Evolutionary conservation across 2,113 vertebrate genomes (phyloP), one percentile per base, ranked within the genome.

Genomic region (Amblyopsis rosae): DNA sequence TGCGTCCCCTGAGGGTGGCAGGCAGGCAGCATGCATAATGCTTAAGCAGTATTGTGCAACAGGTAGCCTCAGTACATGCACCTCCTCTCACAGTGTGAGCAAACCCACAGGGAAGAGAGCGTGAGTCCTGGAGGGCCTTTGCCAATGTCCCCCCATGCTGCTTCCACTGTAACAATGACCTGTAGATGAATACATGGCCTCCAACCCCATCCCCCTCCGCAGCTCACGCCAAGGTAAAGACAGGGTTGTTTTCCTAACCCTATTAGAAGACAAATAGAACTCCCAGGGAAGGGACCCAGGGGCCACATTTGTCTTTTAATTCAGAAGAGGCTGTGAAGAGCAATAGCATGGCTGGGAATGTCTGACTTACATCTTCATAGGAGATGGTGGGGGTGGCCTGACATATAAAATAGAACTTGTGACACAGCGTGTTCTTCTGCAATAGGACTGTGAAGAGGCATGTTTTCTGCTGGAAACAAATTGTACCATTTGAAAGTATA

Each of bases 21-120:
- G 83, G 84, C 77, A 80, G 72, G 70, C 83, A 79, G 81, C 73
- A 78, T 77, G 76, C 83, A 92, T 90, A 91, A 90, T 90, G 87
- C 82, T 73, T 80, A 69, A 90, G 83, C 85, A 88, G 90, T 90
- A 90, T 88, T 74, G 83, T 85, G 85, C 89, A 90, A 87, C 90
- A 90, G 91, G 92, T 92, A 91, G 87, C 84, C 77, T 83, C 75
- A 75, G 73, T 54, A 69, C 77, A 65, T 78, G 66, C 19, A 51
- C 72, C 72, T 82, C 75, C 32, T 72, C 81, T 81, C 59, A 60
- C 50, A 58, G 62, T 69, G 75, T 63, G 74, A 84, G 61, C 8
- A 68, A 69, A 73, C 59, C 69, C 83, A 62, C 63, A 69, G 73
- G 76, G 77, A 64, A 70, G 69, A 41, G 62, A 59, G 70, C 67